Percentiles rank a stretch among this genome's conserved stretches.
Conservation (phyloP, 1,140 invertebrate species). For the Vanessa atalanta region DNA sequence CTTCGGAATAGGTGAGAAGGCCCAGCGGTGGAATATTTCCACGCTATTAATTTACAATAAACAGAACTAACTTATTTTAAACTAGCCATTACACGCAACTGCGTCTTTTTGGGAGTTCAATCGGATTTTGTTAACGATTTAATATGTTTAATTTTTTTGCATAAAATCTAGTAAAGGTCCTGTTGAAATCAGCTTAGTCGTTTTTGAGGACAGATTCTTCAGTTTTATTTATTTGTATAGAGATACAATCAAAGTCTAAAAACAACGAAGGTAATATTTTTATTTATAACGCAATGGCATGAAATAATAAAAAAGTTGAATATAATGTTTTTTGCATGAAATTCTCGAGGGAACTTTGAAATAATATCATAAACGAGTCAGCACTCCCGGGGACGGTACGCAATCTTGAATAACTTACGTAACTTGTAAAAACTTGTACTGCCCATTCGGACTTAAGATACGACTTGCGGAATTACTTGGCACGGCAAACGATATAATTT, state of each 20-base stretch:
- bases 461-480: conserved; percentile 6
- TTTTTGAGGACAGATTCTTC: too few species aligned
- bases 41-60: too few species aligned
- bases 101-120: too few species aligned
- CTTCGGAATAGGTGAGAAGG: too few species aligned
- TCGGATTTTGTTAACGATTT: too few species aligned
- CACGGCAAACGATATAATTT: not conserved
- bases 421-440: conserved; percentile 27
- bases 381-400: conserved; percentile 18
- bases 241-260: not conserved
- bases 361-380: conserved; percentile 27
- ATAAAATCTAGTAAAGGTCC: too few species aligned
- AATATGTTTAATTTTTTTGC: too few species aligned
- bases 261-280: not conserved
- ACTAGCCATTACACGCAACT: too few species aligned
- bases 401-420: conserved; percentile 31
- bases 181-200: too few species aligned
- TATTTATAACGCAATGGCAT: conserved; percentile 20
- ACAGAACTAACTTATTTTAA: too few species aligned
- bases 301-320: not conserved
- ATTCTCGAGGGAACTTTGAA: conserved; percentile 19
- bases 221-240: too few species aligned
- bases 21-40: too few species aligned
- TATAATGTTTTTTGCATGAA: conserved; percentile 3
- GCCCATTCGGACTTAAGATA: conserved; percentile 25